phyloP scores from a whole-genome alignment of 2,888 invertebrate species.

The Gymnoscelis rufifasciata region DNA sequence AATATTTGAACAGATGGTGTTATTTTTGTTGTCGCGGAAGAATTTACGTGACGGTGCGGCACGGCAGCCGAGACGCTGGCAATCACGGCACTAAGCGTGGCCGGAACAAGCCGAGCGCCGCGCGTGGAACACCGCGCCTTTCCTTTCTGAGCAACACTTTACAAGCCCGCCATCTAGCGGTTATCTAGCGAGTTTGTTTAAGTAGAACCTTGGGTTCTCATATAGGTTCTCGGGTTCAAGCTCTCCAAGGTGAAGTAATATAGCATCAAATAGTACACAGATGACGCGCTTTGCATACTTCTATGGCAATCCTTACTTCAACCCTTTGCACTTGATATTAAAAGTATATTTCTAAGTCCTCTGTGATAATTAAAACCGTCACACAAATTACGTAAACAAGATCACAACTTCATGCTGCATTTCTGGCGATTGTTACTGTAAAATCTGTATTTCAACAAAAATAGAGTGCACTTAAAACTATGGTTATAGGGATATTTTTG shows the following conservation, averaged over 20 bases:
- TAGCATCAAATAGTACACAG: background rate
- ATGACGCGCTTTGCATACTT: no score
- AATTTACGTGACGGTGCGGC: slow-evolving; percentile 10
- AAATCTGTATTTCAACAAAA: no score
- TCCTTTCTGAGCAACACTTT: slow-evolving; percentile 51
- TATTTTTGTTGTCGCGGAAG: slow-evolving; percentile 70
- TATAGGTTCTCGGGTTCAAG: background rate
- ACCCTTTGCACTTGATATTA: no score
- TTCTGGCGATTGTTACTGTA: no score
- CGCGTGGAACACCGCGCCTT: slow-evolving; percentile 40
- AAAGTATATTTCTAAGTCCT: no score
- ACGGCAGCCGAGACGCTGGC: slow-evolving; percentile 36
- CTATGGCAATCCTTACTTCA: no score
- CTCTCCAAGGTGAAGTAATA: background rate
- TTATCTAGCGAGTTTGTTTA: background rate
- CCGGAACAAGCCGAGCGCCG: slow-evolving; percentile 43
- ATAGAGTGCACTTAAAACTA: no score
- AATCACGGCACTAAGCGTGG: slow-evolving; percentile 58
- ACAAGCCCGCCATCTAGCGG: slow-evolving; percentile 46
- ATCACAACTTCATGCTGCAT: no score
- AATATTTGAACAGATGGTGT: slow-evolving; percentile 73
- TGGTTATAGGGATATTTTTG: no score
- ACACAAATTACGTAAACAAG: no score
- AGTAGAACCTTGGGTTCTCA: background rate
- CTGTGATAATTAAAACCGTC: no score